Base-by-base conservation (phyloP, 1,140 invertebrate genomes). In the Ladona fulva region DNA sequence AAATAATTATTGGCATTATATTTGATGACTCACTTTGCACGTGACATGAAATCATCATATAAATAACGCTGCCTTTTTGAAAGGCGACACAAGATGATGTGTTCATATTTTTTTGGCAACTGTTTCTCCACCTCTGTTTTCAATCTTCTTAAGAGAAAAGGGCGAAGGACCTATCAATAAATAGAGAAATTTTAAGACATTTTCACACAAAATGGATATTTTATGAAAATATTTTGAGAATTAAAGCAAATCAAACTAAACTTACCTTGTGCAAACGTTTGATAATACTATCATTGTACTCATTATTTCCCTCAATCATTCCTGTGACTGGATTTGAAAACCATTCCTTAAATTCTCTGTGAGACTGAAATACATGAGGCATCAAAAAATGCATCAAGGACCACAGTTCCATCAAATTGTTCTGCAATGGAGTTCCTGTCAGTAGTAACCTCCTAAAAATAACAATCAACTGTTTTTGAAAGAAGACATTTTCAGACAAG, bases 361-460 rank as follows among this genome's bases (percentile, higher is more conserved):
- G 97, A 24, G 97, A 99, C 82, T 97, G 94, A 88, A 99, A 99
- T 78, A 99, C 95, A 87, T 97, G 93, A 74, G 98, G 98, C 98
- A 99, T 99, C 11, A 99, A 89, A 87, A 99, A 99, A 88, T 99
- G 98, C 97, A 99, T 98, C 16, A 99, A 86, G 7, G 98, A 99
- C 98, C 98, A 99, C 77, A 99, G 87, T 87, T 99, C 98, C 95
- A 99, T 98, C 78, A 99, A 86, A 86, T 96, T 98, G 85, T 99
- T 99, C 87, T 99, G 98, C 78, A 99, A 89, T 29, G 98, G 98
- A 42, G 98, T 99, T 80, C 98, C 98, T 74, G 98, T 99, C 80
- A 99, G 87, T 75, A 99, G 87, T 66, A 99, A 87, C 74, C 98
- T 90, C 80, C 96, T 94, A 83, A 84, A 87, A 78, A 80, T 79